Evolutionary conservation across 1,140 invertebrate species (phyloP).

Genomic region (Mizuhopecten yessoensis): DNA sequence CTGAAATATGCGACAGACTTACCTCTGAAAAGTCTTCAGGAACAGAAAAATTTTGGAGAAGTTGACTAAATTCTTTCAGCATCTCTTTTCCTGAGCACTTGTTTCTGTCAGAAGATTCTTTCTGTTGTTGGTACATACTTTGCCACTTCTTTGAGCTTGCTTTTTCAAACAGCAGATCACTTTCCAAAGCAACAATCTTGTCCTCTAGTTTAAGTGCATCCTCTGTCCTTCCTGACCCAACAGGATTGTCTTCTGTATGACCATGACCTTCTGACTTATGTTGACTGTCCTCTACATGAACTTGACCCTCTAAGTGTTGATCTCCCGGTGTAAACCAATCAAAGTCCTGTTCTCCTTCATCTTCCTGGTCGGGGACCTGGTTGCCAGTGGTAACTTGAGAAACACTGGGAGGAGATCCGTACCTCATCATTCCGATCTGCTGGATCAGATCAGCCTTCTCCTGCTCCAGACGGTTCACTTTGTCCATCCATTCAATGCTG

Average conservation of each 20-base stretch:
- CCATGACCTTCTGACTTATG: too few relatives aligned
- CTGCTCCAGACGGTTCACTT: neutral
- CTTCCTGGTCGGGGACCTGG: neutral
- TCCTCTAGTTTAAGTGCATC: neutral
- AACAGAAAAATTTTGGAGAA: slow-evolving; percentile 3
- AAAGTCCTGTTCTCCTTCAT: neutral
- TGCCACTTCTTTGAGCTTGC: neutral
- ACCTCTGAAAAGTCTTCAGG: slow-evolving; percentile 5
- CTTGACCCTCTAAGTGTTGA: neutral
- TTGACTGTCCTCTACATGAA: neutral
- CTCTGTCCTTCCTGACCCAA: neutral
- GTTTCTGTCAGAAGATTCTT: neutral
- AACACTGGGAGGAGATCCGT: neutral
- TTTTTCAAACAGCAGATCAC: neutral
- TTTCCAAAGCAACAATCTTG: neutral
- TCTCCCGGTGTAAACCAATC: neutral
- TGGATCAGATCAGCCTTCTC: neutral
- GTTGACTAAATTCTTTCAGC: neutral
- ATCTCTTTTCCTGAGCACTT: neutral
- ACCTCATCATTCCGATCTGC: neutral
- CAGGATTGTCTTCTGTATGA: neutral
- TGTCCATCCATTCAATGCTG: neutral
- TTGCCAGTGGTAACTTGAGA: neutral
- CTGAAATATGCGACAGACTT: too few relatives aligned
- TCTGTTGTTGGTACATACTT: neutral